Evolutionary conservation across 2,113 vertebrate species (phyloP).

Genomic region (Cacatua alba): DNA sequence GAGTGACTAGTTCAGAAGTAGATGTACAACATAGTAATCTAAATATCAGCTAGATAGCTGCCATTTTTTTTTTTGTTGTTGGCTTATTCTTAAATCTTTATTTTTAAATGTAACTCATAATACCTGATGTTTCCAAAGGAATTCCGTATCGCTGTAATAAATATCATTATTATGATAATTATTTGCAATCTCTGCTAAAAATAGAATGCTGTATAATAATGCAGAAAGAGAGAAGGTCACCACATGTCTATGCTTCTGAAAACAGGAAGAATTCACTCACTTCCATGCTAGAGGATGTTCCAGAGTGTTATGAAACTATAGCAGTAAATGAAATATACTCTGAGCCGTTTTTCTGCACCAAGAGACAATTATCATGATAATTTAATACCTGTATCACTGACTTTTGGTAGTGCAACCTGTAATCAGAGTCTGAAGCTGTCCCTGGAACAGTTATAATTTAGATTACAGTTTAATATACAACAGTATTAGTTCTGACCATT

Average conservation of each 20-base stretch:
- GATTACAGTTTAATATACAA: conserved; percentile 65
- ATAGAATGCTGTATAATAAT: background rate
- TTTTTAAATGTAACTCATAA: conserved; percentile 31
- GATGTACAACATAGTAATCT: background rate
- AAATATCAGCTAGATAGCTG: background rate
- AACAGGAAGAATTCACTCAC: conserved; percentile 9
- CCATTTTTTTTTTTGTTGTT: background rate
- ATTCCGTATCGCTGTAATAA: conserved; percentile 9
- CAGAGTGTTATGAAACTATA: conserved; percentile 5
- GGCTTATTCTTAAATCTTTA: background rate
- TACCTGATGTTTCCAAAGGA: conserved; percentile 19
- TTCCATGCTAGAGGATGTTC: background rate
- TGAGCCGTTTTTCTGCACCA: background rate
- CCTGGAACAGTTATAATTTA: conserved; percentile 70
- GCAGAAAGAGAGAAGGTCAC: background rate
- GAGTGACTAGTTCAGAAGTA: background rate
- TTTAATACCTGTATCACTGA: conserved; percentile 72
- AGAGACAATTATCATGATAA: conserved; percentile 66
- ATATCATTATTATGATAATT: conserved; percentile 54
- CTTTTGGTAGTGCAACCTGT: conserved; percentile 61
- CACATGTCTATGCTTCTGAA: background rate
- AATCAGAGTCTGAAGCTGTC: conserved; percentile 71
- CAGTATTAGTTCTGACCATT: conserved; percentile 31
- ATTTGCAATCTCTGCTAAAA: conserved; percentile 21
- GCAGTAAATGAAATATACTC: conserved; percentile 31